These are phyloP conservation scores for Drosophila emarginata DNA, from an alignment of 2,888 invertebrate genomes.

Conservation along the genomic window DNA sequence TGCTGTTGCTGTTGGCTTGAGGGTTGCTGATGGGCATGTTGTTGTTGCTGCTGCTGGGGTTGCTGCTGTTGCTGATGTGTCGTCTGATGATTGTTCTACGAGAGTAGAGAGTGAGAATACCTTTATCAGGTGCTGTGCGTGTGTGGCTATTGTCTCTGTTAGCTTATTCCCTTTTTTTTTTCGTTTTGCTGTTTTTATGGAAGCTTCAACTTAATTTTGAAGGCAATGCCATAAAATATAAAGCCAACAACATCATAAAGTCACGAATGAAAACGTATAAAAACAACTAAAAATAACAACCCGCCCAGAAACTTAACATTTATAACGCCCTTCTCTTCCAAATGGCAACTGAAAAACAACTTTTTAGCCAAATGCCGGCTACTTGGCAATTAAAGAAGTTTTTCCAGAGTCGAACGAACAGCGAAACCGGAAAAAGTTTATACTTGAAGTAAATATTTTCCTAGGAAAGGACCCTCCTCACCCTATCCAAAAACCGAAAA, in stretches of 20 bases:
- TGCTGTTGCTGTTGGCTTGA: conserved; percentile 31
- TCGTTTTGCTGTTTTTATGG: not conserved
- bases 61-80: conserved; percentile 5
- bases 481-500: not conserved
- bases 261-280: conserved; percentile 34
- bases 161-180: no score
- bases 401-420: conserved; percentile 35
- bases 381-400: conserved; percentile 71
- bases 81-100: conserved; percentile 55
- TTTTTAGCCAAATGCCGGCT: conserved; percentile 52
- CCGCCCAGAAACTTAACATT: conserved; percentile 19
- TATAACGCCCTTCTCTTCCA: conserved; percentile 2
- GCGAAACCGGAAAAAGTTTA: conserved; percentile 41
- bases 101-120: conserved; percentile 25
- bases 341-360: conserved; percentile 22
- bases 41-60: conserved; percentile 68
- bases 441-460: conserved; percentile 35
- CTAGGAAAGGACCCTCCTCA: not conserved
- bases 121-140: not conserved
- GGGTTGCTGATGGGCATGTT: conserved; percentile 54
- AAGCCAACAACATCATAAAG: conserved; percentile 56
- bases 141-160: not conserved
- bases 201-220: conserved; percentile 60
- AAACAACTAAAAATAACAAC: conserved; percentile 26
- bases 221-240: conserved; percentile 57